Evolutionary conservation across 1,140 invertebrate genomes (phyloP).

Genomic region (Anoplolepis gracilipes): DNA sequence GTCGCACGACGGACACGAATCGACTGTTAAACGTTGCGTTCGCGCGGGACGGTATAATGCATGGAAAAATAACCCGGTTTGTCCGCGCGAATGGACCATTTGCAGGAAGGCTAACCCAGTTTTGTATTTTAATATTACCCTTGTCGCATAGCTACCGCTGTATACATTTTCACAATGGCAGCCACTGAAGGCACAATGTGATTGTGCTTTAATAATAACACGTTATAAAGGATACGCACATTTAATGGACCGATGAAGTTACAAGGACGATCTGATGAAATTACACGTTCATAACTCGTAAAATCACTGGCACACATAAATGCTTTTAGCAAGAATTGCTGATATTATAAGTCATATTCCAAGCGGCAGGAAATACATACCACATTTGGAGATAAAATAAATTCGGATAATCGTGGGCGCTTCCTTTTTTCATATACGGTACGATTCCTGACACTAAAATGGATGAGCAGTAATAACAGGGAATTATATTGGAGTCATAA

Average conservation of each 20-base stretch:
- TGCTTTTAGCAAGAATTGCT: constrained; percentile 18
- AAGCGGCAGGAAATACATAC: neutral
- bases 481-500: constrained; percentile 20
- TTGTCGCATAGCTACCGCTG: neutral
- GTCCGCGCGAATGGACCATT: constrained; percentile 43
- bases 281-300: neutral
- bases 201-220: constrained; percentile 37
- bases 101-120: constrained; percentile 65
- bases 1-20: constrained; percentile 54
- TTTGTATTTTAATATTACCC: constrained; percentile 57
- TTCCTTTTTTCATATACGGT: constrained; percentile 2
- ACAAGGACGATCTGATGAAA: constrained; percentile 37
- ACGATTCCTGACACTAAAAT: neutral
- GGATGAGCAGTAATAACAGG: constrained; percentile 7
- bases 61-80: constrained; percentile 67
- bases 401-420: neutral
- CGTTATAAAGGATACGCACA: constrained; percentile 41
- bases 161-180: constrained; percentile 10
- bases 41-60: constrained; percentile 46
- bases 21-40: constrained; percentile 53
- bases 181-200: constrained; percentile 31
- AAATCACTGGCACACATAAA: neutral
- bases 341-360: neutral
- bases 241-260: constrained; percentile 43
- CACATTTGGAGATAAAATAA: constrained; percentile 2